Evolutionary conservation across 1,140 invertebrate genomes (phyloP).

Genomic region (Ridgeia piscesae): DNA sequence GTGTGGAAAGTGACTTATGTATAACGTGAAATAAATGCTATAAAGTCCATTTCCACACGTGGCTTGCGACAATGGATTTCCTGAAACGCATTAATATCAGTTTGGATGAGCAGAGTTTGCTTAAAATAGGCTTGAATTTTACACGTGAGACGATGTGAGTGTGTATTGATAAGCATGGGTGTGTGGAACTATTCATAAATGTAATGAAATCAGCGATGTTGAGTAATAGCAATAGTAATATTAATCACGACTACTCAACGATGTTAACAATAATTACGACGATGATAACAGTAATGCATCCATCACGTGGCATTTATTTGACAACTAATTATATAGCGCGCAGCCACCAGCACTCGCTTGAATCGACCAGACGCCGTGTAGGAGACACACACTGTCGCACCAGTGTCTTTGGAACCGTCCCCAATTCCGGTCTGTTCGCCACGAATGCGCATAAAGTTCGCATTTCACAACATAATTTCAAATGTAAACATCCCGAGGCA

Average conservation of each 20-base stretch:
- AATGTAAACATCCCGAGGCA: neutral
- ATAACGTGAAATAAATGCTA: no score
- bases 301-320: neutral
- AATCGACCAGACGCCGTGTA: neutral
- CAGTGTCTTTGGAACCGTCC: neutral
- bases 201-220: neutral
- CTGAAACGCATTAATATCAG: no score
- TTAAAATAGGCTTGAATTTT: no score
- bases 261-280: neutral
- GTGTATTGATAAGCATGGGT: no score
- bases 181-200: no score
- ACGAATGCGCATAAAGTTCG: neutral
- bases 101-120: no score
- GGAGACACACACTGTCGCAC: neutral
- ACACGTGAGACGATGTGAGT: no score
- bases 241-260: neutral
- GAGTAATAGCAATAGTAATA: neutral
- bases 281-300: neutral
- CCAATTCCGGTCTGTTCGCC: neutral
- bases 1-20: no score
- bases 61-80: no score
- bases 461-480: neutral
- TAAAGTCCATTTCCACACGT: no score
- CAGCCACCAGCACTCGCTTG: neutral
- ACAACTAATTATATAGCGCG: neutral